phyloP scores from a whole-genome alignment of 2,888 invertebrate species.

The Leptura quadrifasciata region DNA sequence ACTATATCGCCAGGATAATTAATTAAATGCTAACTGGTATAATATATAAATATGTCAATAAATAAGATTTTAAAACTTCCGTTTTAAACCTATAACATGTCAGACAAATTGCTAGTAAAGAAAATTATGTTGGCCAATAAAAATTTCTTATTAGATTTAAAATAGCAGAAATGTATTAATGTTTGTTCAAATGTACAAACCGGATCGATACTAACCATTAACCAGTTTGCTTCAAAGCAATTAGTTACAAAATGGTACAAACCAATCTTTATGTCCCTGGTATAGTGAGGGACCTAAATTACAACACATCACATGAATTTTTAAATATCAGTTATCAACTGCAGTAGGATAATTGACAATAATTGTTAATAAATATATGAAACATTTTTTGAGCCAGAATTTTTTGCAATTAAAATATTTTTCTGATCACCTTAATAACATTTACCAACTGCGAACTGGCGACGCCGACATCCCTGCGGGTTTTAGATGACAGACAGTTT shows the following conservation, averaged over 20 bases:
- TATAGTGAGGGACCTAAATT: no score
- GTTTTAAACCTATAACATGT: conserved; percentile 15
- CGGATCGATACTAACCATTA: not conserved
- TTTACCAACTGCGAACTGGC: no score
- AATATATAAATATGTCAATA: conserved; percentile 30
- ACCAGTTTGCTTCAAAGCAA: not conserved
- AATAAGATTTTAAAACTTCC: conserved; percentile 32
- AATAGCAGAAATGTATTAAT: not conserved
- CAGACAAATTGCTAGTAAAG: conserved; percentile 13
- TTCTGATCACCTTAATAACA: no score
- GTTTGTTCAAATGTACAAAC: not conserved
- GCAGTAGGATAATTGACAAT: no score
- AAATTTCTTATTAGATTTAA: not conserved
- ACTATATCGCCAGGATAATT: conserved; percentile 10
- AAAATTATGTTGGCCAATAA: conserved; percentile 16
- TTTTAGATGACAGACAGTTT: no score
- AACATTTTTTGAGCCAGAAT: no score
- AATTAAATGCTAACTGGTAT: conserved; percentile 27
- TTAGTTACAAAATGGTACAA: not conserved
- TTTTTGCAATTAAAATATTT: no score
- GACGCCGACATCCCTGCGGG: no score
- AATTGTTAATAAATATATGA: no score
- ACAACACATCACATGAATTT: no score
- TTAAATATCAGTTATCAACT: no score
- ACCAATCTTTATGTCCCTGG: no score